Evolutionary conservation across 92 coral and sea anemone species (phyloP), one percentile per base, ranked within the genome.

Genomic region (Nematostella vectensis): DNA sequence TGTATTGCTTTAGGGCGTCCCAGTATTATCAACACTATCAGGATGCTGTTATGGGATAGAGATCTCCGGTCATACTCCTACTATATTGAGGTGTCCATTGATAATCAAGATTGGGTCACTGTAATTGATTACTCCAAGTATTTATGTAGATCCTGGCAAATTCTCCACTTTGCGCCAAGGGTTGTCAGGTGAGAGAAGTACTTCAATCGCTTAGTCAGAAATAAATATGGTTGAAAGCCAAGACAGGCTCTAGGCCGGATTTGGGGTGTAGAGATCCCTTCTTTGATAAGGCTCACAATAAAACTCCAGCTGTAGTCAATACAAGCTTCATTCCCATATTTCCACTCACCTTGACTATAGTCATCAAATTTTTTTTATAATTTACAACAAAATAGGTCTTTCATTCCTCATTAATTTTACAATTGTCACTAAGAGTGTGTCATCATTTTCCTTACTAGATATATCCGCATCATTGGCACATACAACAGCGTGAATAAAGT

Each of bases 41-140:
- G 66, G 58, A 59, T 91, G 74, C 70, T 91, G 18, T 71, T 91
- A 28, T 87, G 96, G 96, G 88, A 91, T 50, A 78, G 82, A 58
- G 98, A 91, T 27, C 15, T 78, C 39, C 63, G 98, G 16, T 83
- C 94, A 0, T 91, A 91, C 48, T 91, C 98, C 8, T 91, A 91
- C 40, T 78, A 67, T 44, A 78, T 91, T 78, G 98, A 91, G 47
- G 88, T 91, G 25, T 91, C 98, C 0, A 78, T 91, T 88, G 98
- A 86, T 59, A 78, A 67, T 31, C 75, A 78, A 31, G 98, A 91
- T 54, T 91, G 98, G 98, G 63, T 86, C 50, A 81, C 85, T 49
- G 62, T 91, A 28, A 54, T 91, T 61, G 98, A 91, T 62, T 87
- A 91, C 55, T 78, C 96, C 1, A 86, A 87, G 51, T 91, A 70